phyloP scores from a whole-genome alignment of 2,113 vertebrate species.

The Hydrochoerus hydrochaeris region DNA sequence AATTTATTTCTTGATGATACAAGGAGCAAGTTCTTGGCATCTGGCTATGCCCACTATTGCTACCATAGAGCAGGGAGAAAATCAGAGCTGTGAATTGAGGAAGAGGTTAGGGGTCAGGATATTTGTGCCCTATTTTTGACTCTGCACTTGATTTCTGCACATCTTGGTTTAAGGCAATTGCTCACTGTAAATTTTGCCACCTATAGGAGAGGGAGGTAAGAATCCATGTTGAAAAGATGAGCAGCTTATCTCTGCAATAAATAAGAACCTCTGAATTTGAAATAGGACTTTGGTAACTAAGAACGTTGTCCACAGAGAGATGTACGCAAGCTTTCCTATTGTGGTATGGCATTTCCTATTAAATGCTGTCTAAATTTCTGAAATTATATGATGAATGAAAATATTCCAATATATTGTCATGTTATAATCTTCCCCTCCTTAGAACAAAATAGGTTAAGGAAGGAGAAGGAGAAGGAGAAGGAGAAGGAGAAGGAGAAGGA shows the following conservation, averaged over 20 bases:
- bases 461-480: not conserved
- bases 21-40: conserved; percentile 70
- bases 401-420: not conserved
- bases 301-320: not conserved
- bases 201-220: conserved; percentile 49
- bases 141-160: conserved; percentile 62
- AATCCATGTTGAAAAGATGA: conserved; percentile 51
- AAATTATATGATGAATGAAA: conserved; percentile 5
- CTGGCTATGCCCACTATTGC: conserved; percentile 60
- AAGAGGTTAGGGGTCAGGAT: conserved; percentile 63
- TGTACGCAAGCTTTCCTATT: not conserved
- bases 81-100: conserved; percentile 57
- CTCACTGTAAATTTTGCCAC: conserved; percentile 68
- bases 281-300: not conserved
- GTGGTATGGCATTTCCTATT: not conserved
- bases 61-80: conserved; percentile 60
- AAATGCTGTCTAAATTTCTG: conserved; percentile 1
- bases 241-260: conserved; percentile 12
- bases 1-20: conserved; percentile 80
- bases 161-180: conserved; percentile 62
- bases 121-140: conserved; percentile 69
- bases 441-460: not conserved
- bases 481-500: no score
- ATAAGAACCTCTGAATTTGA: conserved; percentile 31
- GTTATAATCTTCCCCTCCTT: not conserved